Base-by-base conservation (phyloP, 2,888 invertebrate species). In the Erpobdella octoculata region DNA sequence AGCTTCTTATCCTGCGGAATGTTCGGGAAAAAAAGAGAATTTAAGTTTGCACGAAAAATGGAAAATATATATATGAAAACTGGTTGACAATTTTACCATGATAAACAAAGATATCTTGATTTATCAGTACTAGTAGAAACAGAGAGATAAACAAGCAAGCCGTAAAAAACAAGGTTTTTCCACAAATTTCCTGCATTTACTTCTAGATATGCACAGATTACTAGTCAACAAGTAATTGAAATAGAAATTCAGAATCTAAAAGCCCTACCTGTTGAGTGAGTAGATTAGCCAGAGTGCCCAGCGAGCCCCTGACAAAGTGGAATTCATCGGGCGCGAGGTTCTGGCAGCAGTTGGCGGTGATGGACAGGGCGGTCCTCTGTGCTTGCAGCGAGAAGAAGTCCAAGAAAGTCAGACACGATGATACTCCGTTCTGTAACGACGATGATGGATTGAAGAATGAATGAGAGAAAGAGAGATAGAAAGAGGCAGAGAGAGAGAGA, bases 311-410 rank as follows among this genome's bases (percentile, higher is more conserved):
- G 35, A 96, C 91, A 79, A 92, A 89, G 80, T 91, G 91, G 84
- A 97, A 97, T 85, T 98, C 97, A 79, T 95, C 95, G 0, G 89
- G 87, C 58, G 91, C 91, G 78, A 96, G 87, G 85, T 92, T 94
- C 83, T 93, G 90, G 83, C 95, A 97, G 84, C 97, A 98, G 84
- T 98, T 98, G 72, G 97, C 95, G 0, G 96, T 94, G 77, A 97
- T 92, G 33, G 93, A 91, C 71, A 98, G 86, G 1, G 97, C 96
- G 62, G 95, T 91, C 41, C 97, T 89, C 85, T 98, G 98, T 18
- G 97, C 96, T 81, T 92, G 92, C 79, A 96, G 94, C 64, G 96
- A 95, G 86, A 98, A 98, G 87, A 98, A 98, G 83, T 98, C 98
- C 82, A 98, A 87, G 83, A 92, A 97, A 80, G 91, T 95, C 77